Percentiles rank a stretch among this genome's conserved stretches.
Conservation (phyloP, 2,113 vertebrate genomes). For the Sebastes fasciatus region DNA sequence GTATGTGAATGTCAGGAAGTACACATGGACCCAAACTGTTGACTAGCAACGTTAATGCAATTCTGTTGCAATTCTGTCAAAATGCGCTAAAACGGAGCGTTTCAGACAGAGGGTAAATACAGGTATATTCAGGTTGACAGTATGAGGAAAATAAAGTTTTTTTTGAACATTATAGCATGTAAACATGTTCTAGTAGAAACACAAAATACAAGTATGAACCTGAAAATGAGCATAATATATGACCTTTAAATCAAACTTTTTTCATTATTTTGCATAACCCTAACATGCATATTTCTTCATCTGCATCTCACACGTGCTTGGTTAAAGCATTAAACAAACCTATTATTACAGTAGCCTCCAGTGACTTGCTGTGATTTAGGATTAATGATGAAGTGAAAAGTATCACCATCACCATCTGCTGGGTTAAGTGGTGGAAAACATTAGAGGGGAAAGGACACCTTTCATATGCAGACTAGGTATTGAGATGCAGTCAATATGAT, state of each 20-base stretch:
- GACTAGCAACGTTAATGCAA: too few relatives aligned
- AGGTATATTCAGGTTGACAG: too few relatives aligned
- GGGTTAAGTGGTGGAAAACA: constrained; percentile 26
- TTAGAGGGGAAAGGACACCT: constrained; percentile 7
- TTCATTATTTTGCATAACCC: background rate
- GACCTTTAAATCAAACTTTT: constrained; percentile 47
- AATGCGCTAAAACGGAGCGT: too few relatives aligned
- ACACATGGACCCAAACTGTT: too few relatives aligned
- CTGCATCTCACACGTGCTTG: background rate
- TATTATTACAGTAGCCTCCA: constrained; percentile 1
- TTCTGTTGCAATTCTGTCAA: too few relatives aligned
- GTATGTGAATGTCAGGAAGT: too few relatives aligned
- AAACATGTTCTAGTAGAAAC: too few relatives aligned
- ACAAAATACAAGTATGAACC: too few relatives aligned
- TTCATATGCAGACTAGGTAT: background rate
- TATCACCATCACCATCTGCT: constrained; percentile 11
- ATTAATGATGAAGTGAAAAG: constrained; percentile 14
- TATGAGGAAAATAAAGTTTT: too few relatives aligned
- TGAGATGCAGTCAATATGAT: constrained; percentile 41
- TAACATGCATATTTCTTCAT: background rate
- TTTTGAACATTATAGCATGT: too few relatives aligned
- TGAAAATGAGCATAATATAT: too few relatives aligned
- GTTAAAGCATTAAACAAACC: constrained; percentile 1
- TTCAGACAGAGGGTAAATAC: too few relatives aligned
- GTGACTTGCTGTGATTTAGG: constrained; percentile 21